These are phyloP conservation scores for Zhengitettix transpicula DNA, from an alignment of 2,888 invertebrate species.

Conservation along the genomic window DNA sequence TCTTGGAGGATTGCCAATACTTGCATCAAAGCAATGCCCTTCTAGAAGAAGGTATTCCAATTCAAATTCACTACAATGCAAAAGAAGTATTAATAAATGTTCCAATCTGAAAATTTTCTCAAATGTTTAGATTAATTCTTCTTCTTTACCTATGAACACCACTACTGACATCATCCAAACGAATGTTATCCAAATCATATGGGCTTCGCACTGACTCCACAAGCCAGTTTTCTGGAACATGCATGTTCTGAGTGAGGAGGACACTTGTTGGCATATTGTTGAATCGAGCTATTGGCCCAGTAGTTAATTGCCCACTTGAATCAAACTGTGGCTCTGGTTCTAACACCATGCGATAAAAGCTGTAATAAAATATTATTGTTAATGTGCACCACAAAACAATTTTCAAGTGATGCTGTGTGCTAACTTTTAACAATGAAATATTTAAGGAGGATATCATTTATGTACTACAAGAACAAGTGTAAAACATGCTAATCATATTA, in stretches of 20 bases:
- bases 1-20: conserved; percentile 81
- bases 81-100: not conserved
- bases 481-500: too few relatives aligned
- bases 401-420: too few relatives aligned
- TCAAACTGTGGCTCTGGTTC: conserved; percentile 77
- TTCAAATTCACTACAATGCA: conserved; percentile 73
- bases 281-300: conserved; percentile 74
- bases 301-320: conserved; percentile 43
- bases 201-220: conserved; percentile 84
- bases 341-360: conserved; percentile 89
- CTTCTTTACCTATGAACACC: conserved; percentile 57
- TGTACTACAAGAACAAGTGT: too few relatives aligned
- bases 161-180: conserved; percentile 79
- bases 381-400: too few relatives aligned
- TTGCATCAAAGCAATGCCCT: conserved; percentile 90
- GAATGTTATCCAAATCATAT: conserved; percentile 94
- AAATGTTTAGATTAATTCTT: not conserved
- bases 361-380: conserved; percentile 21
- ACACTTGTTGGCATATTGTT: conserved; percentile 81
- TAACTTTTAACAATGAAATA: too few relatives aligned
- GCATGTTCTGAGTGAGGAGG: conserved; percentile 72
- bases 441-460: too few relatives aligned
- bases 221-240: conserved; percentile 91
- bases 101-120: not conserved
- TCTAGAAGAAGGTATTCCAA: conserved; percentile 87